Evolutionary conservation across 2,888 invertebrate genomes (phyloP).

Genomic region (Phaonia tiefii): DNA sequence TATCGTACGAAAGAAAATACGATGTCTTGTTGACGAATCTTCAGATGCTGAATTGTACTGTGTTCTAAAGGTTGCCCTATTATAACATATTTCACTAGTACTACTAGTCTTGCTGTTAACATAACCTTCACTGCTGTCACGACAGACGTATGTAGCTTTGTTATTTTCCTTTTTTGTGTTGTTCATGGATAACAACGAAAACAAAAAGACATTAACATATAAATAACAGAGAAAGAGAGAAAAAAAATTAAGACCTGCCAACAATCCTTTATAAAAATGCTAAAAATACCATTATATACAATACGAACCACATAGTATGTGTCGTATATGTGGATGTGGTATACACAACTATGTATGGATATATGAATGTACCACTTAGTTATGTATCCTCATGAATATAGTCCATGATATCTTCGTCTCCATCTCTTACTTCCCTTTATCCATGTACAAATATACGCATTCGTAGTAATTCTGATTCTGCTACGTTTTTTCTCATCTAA

Average conservation of each 20-base stretch:
- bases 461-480: too few relatives aligned
- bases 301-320: neutral
- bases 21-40: too few relatives aligned
- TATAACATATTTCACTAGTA: too few relatives aligned
- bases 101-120: slow-evolving; percentile 28
- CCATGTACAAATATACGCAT: too few relatives aligned
- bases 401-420: neutral
- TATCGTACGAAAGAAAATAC: too few relatives aligned
- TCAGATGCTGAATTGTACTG: too few relatives aligned
- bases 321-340: neutral
- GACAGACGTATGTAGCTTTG: slow-evolving; percentile 17
- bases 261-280: slow-evolving; percentile 39
- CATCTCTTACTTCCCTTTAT: slow-evolving; percentile 13
- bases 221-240: neutral
- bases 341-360: slow-evolving; percentile 39
- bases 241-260: neutral
- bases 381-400: slow-evolving; percentile 54
- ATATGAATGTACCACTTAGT: slow-evolving; percentile 52
- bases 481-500: slow-evolving; percentile 19
- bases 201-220: slow-evolving; percentile 13
- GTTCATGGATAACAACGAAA: slow-evolving; percentile 36
- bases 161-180: too few relatives aligned
- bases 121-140: slow-evolving; percentile 65
- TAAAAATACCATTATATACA: slow-evolving; percentile 1
- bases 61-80: too few relatives aligned